These are phyloP conservation scores for Apteryx mantelli DNA, from an alignment of 2,113 vertebrate genomes.

Conservation along the genomic window DNA sequence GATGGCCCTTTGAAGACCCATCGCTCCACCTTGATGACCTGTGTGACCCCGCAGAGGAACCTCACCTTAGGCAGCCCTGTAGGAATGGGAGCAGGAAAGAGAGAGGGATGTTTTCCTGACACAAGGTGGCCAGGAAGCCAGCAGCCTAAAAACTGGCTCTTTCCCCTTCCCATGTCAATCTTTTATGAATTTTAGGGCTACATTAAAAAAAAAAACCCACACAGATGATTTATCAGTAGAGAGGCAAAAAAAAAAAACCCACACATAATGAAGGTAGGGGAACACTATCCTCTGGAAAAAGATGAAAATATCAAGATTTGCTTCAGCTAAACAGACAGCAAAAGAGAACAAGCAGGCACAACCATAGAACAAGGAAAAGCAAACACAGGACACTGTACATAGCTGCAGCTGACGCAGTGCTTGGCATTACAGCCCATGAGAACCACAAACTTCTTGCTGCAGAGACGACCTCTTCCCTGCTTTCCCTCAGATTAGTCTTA, in stretches of 20 bases:
- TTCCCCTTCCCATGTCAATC: too few species aligned
- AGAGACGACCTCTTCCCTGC: neutral
- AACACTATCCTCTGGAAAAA: neutral
- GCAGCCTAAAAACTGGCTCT: neutral
- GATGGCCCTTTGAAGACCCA: slow-evolving; percentile 87
- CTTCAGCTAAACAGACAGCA: neutral
- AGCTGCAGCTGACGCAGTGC: neutral
- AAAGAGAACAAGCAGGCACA: neutral
- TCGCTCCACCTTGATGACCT: slow-evolving; percentile 86
- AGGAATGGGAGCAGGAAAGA: neutral
- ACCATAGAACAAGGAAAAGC: neutral
- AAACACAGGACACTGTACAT: neutral
- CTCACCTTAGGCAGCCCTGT: slow-evolving; percentile 87
- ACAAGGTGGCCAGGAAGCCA: neutral
- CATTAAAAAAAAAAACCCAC: neutral
- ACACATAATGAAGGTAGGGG: neutral
- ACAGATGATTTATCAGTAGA: neutral
- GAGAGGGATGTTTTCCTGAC: neutral
- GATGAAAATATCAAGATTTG: neutral
- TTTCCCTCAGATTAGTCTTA: neutral
- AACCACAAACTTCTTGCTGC: neutral
- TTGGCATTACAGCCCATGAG: neutral
- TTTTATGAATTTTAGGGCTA: neutral
- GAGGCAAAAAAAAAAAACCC: neutral
- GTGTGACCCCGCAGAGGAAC: slow-evolving; percentile 89